Evolutionary conservation across 2,797 vertebrate genomes (phyloP).

Genomic region (Phrynocephalus forsythii): DNA sequence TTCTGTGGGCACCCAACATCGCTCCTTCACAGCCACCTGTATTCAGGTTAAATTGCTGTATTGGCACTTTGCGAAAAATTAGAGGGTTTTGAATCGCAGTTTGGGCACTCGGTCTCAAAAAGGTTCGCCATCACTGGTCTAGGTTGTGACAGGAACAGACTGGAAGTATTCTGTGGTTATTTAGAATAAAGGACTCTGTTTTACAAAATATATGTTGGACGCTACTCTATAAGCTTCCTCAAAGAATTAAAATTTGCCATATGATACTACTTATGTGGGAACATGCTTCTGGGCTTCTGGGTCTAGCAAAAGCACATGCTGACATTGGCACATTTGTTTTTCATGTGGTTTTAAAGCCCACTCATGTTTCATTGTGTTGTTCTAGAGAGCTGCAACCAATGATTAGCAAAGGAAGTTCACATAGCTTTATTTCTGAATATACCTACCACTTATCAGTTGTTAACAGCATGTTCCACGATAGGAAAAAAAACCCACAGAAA

Average conservation of each 20-base stretch:
- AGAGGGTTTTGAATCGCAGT: no score
- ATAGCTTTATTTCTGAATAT: constrained; percentile 42
- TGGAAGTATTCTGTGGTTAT: constrained; percentile 30
- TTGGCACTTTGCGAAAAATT: no score
- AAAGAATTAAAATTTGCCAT: constrained; percentile 32
- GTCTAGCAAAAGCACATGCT: constrained; percentile 48
- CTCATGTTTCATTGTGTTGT: constrained; percentile 44
- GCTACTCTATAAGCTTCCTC: constrained; percentile 27
- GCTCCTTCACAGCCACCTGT: no score
- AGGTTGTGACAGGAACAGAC: background rate
- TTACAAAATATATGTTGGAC: constrained; percentile 23
- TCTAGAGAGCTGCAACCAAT: constrained; percentile 15
- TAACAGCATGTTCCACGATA: constrained; percentile 39
- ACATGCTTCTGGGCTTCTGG: constrained; percentile 43
- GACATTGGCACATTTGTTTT: constrained; percentile 21
- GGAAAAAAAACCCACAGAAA: constrained; percentile 35
- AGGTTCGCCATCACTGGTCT: background rate
- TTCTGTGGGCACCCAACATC: no score
- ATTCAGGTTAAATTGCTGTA: no score
- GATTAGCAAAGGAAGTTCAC: constrained; percentile 51
- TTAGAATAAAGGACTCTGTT: constrained; percentile 25
- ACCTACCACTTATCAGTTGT: background rate
- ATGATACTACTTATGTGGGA: constrained; percentile 49
- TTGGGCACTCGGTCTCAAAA: no score
- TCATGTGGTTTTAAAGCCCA: constrained; percentile 59